Base-by-base conservation (phyloP, 2,888 invertebrate species). In the Epinotia brunnichana region DNA sequence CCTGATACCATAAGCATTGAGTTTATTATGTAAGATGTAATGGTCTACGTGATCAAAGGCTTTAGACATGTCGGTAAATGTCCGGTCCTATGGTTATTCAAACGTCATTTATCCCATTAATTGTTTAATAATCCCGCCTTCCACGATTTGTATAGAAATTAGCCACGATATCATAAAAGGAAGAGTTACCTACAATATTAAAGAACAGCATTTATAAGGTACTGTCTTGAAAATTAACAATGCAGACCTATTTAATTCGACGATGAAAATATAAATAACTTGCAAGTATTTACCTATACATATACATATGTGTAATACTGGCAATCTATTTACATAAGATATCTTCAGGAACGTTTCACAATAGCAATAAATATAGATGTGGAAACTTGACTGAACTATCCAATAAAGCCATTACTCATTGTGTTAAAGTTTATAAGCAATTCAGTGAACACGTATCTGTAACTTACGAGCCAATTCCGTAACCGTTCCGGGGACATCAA, bases 381-480 rank as follows among this genome's bases (percentile, higher is more conserved):
- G 39, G 62, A 11, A 66, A 66, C 54, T 66, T 39, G 21, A n/a
- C 2, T 56, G 10, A 66, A 66, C 66, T 66, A 66, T 66, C 2
- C 35, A 53, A 64, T 64, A 39, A 53, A 53, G 35, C 35, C 35
- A 63, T 53, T 53, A 64, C 13, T 64, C 54, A 56, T 56, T 66
- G 41, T 51, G 29, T 17, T 66, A 56, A 66, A 54, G 54, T 66
- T 51, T 57, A 21, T 15, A 15, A 17, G 61, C 39, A 7, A 56
- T 29, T 54, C 39, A 54, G 39, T 39, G 54, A 56, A 24, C 39
- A 66, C 10, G 19, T 62, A 61, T 54, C 41, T 24, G 53, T 39
- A 63, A 29, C 56, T 64, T 35, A 66, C 41, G 54, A 60, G 44
- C 11, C 41, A 59, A 56, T 48, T 48, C 15, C 39, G 35, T 21